Base-by-base conservation (phyloP, 1,140 invertebrate species). In the Drosophila murphyi region DNA sequence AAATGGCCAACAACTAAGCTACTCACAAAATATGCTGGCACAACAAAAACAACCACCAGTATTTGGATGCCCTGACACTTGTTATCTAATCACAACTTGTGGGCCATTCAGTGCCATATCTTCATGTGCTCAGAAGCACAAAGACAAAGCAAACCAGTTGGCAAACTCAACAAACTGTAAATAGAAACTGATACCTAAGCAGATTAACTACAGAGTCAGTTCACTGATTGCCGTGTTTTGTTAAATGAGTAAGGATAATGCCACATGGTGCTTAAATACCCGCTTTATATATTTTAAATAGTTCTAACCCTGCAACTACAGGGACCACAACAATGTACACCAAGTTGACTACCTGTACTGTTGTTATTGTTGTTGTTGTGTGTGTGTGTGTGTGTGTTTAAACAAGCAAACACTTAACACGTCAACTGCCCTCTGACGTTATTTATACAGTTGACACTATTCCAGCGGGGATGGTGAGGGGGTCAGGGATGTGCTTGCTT, bases 391-490 rank as follows among this genome's bases (percentile, higher is more conserved):
- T 51, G 43, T 48, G 41, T 64, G 61, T 51, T 55, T 74, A 68
- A 72, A 73, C 71, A 34, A 56, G 50, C 64, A 69, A 55, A 73
- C 71, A 73, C 71, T 73, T 73, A 69, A 69, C 71, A 73, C 50
- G 39, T 73, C 71, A 61, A 34, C 50, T 70, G 57, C 32, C 63
- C 51, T 48, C 6, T 61, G 57, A 47, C 64, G 32, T 41, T 55
- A 45, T 20, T 20, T 20, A 20, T 20, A 31, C 20, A 20, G 63
- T 59, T 34, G 64, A 61, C 59, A 70, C 57, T 31, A 29, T 61
- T 41, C 43, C 37, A 43, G 39, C n/a, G 4, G 5, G 47, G 37
- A 50, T 37, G 7, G 6, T 4, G 61, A 5, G 32, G 20, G 31
- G 29, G 12, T 37, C 4, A 43, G 10, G 39, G 10, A 43, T 41